These are phyloP conservation scores for Botia kubotai DNA, from an alignment of 2,797 vertebrate species.

Conservation along the genomic window DNA sequence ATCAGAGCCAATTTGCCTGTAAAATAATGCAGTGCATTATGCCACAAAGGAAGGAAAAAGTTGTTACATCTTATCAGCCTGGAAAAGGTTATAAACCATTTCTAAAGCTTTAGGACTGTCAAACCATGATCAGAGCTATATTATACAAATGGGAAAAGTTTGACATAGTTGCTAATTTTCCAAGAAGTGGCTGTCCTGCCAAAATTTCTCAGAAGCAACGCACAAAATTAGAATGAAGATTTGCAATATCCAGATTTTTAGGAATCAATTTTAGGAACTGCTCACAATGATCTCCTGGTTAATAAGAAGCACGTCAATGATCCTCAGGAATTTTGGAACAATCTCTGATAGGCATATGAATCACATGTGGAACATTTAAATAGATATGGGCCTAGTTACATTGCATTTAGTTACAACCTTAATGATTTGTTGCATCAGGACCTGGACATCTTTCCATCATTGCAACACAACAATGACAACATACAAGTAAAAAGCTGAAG, in stretches of 20 bases:
- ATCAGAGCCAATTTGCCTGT: neutral
- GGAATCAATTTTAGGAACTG: neutral
- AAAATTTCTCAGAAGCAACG: neutral
- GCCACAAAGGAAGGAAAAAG: neutral
- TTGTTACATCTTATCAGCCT: neutral
- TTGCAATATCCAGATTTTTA: neutral
- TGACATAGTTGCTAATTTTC: conserved; percentile 1
- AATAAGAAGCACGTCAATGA: neutral
- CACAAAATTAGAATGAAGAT: no score
- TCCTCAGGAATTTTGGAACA: neutral
- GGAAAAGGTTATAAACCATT: neutral
- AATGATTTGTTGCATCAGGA: no score
- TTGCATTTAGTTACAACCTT: neutral
- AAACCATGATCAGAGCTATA: neutral
- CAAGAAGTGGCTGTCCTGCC: neutral
- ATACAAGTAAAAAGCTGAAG: no score
- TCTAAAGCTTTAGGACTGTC: neutral
- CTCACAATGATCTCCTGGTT: neutral
- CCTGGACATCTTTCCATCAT: no score
- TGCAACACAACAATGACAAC: no score
- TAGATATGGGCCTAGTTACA: neutral
- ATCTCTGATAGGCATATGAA: neutral
- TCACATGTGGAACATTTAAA: neutral
- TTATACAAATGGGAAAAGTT: neutral
- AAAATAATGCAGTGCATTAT: neutral